phyloP scores from a whole-genome alignment of 2,113 vertebrate species.

The Trachemys scripta region DNA sequence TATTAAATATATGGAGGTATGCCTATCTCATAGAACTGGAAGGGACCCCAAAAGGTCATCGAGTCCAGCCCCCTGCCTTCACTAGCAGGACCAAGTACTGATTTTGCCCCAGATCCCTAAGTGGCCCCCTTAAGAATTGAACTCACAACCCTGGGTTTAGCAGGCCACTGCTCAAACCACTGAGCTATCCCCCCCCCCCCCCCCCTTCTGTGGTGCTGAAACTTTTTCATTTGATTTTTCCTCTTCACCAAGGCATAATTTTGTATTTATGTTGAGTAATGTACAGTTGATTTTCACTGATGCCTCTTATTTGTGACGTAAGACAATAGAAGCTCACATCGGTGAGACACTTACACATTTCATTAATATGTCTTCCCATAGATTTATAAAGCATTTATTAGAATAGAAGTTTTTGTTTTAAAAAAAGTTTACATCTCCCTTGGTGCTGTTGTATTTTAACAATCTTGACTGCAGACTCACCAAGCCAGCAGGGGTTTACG shows the following conservation, averaged over 20 bases:
- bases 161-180: no score
- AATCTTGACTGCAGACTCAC: neutral
- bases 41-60: no score
- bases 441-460: rapidly evolving
- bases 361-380: neutral
- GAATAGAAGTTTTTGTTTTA: neutral
- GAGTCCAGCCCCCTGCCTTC: no score
- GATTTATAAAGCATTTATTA: neutral
- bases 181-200: no score
- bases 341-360: neutral
- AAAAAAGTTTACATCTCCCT: neutral
- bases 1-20: neutral
- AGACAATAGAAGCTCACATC: rapidly evolving
- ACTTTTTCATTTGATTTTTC: neutral
- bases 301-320: rapidly evolving
- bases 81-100: no score
- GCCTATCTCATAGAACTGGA: no score
- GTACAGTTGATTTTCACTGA: neutral
- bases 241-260: neutral
- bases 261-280: rapidly evolving
- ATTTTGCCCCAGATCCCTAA: no score
- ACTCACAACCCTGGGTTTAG: no score
- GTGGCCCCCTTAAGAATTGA: no score
- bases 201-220: neutral
- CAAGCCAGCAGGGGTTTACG: neutral